Conservation (phyloP, 2,888 invertebrate species). For the Andrena trimmerana region DNA sequence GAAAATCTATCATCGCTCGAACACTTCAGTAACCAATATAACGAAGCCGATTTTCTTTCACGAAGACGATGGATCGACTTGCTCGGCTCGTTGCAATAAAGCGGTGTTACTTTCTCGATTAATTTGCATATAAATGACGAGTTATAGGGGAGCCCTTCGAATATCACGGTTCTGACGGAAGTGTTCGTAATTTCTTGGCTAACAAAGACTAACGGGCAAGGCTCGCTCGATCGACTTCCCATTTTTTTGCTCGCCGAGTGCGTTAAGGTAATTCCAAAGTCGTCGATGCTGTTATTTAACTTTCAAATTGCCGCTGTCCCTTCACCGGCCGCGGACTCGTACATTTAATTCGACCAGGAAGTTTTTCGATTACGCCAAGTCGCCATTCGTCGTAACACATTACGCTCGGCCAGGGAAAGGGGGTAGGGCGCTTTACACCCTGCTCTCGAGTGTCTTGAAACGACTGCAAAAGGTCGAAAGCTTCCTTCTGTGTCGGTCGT, state of each 20-base stretch:
- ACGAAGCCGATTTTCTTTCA: neutral
- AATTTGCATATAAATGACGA: constrained; percentile 28
- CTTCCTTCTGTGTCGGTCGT: constrained; percentile 19
- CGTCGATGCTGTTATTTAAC: constrained; percentile 56
- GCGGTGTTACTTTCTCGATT: neutral
- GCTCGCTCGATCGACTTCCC: constrained; percentile 23
- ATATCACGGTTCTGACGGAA: neutral
- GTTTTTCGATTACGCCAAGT: constrained; percentile 56
- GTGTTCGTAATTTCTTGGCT: constrained; percentile 29
- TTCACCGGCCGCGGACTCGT: neutral
- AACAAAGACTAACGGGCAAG: constrained; percentile 1
- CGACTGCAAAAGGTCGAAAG: constrained; percentile 35
- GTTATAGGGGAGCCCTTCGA: neutral
- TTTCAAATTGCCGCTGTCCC: constrained; percentile 43
- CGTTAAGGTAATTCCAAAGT: constrained; percentile 43
- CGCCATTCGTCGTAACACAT: constrained; percentile 54
- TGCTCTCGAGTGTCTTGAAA: constrained; percentile 28
- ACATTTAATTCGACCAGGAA: constrained; percentile 52
- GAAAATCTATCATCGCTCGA: too few species aligned
- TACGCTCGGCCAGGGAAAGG: constrained; percentile 12
- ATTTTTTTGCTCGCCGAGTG: neutral
- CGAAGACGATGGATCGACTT: neutral
- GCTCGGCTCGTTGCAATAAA: neutral
- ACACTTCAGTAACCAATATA: too few species aligned
- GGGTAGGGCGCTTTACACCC: constrained; percentile 13